Percentiles rank a stretch among this genome's conserved stretches.
Conservation (phyloP, 1,140 invertebrate genomes). For the Drosophila baimaii region DNA sequence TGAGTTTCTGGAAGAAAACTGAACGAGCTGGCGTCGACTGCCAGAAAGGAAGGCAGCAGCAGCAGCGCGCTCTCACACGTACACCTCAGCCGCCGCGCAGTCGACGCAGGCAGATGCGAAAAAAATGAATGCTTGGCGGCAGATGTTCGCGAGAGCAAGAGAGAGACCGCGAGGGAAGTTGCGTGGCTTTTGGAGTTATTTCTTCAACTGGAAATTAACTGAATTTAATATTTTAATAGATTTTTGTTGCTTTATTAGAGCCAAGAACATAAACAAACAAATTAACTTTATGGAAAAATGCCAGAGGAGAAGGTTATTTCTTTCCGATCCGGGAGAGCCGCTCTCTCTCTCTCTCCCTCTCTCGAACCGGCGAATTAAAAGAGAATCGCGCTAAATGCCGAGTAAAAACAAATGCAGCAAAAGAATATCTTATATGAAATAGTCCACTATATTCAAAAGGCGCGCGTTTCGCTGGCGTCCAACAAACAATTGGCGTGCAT, state of each 20-base stretch:
- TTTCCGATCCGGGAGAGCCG: conserved; percentile 1
- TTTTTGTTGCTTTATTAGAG: background rate
- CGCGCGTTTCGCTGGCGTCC: conserved; percentile 54
- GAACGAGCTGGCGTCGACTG: conserved; percentile 63
- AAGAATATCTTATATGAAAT: conserved; percentile 45
- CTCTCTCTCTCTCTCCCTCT: conserved; percentile 19
- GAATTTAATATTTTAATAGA: background rate
- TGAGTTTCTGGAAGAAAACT: conserved; percentile 56
- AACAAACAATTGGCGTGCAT: conserved; percentile 1
- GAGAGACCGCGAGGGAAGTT: conserved; percentile 1
- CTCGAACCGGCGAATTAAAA: conserved; percentile 59
- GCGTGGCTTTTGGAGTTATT: conserved; percentile 6
- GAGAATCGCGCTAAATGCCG: conserved; percentile 61
- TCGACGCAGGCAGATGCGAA: conserved; percentile 49
- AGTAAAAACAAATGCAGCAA: conserved; percentile 78
- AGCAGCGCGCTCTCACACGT: conserved; percentile 25
- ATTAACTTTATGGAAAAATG: conserved; percentile 6
- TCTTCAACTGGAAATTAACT: background rate
- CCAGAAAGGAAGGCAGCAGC: conserved; percentile 46
- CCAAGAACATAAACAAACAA: conserved; percentile 30
- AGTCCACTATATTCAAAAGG: conserved; percentile 58
- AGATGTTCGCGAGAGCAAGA: conserved; percentile 38
- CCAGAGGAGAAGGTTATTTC: conserved; percentile 1
- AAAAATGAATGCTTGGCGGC: conserved; percentile 24
- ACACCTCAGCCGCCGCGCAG: conserved; percentile 24